Evolutionary conservation across 2,888 invertebrate species (phyloP).

Genomic region (Apamea crenata): DNA sequence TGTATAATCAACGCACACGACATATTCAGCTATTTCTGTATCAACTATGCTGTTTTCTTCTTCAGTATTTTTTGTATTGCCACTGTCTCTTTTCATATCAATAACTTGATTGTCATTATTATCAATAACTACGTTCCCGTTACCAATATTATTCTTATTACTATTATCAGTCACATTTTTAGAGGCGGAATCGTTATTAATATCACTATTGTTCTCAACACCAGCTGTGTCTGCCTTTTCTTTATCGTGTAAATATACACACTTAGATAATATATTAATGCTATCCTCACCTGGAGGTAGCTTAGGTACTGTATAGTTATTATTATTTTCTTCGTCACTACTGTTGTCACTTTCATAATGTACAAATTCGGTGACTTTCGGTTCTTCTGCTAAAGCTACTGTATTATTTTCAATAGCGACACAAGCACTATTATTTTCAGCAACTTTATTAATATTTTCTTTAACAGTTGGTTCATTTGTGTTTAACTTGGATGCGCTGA

Average conservation of each 20-base stretch:
- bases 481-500: background rate
- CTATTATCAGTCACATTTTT: slow-evolving; percentile 7
- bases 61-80: background rate
- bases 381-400: background rate
- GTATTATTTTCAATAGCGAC: background rate
- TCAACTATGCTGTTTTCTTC: background rate
- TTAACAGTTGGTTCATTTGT: background rate
- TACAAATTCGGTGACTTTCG: background rate
- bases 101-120: slow-evolving; percentile 42
- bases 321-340: background rate
- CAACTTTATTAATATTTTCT: background rate
- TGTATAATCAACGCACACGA: background rate
- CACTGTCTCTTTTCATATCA: slow-evolving; percentile 2
- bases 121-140: slow-evolving; percentile 22
- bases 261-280: slow-evolving; percentile 11
- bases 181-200: background rate
- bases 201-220: background rate
- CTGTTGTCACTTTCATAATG: slow-evolving; percentile 1
- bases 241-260: background rate
- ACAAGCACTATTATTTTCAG: background rate
- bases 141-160: slow-evolving; percentile 25
- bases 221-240: background rate
- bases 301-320: background rate
- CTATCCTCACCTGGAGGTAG: background rate
- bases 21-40: background rate